Conservation (phyloP, 1,140 invertebrate genomes). For the Trichonephila inaurata region DNA sequence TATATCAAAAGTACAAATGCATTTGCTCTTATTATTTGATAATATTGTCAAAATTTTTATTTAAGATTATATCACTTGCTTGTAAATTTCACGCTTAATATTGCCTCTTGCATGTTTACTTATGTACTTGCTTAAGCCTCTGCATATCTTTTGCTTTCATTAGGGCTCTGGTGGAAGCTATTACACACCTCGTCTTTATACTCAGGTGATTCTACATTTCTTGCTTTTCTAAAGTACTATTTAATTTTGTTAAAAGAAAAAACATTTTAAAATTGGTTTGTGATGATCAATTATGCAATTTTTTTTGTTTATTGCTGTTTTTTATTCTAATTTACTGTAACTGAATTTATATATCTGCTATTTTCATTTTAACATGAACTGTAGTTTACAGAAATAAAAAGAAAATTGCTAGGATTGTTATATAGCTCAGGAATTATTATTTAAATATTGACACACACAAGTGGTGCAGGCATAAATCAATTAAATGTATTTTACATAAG, state of each 20-base stretch:
- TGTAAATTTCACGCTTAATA: conserved; percentile 25
- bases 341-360: too few relatives aligned
- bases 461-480: too few relatives aligned
- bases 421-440: too few relatives aligned
- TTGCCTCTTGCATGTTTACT: conserved; percentile 45
- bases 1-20: neutral
- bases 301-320: neutral
- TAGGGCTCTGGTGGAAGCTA: conserved; percentile 61
- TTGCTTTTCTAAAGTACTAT: neutral
- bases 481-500: too few relatives aligned
- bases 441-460: too few relatives aligned
- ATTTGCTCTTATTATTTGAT: too few relatives aligned
- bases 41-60: too few relatives aligned
- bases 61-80: neutral
- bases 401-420: too few relatives aligned
- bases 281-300: too few relatives aligned
- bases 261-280: neutral
- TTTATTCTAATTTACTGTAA: neutral
- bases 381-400: too few relatives aligned
- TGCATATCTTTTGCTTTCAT: conserved; percentile 32
- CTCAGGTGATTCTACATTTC: conserved; percentile 59
- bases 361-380: too few relatives aligned
- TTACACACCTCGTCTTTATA: conserved; percentile 61
- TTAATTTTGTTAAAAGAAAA: neutral
- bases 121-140: neutral